Evolutionary conservation across 2,888 invertebrate species (phyloP).

Genomic region (Mythimna pallens): DNA sequence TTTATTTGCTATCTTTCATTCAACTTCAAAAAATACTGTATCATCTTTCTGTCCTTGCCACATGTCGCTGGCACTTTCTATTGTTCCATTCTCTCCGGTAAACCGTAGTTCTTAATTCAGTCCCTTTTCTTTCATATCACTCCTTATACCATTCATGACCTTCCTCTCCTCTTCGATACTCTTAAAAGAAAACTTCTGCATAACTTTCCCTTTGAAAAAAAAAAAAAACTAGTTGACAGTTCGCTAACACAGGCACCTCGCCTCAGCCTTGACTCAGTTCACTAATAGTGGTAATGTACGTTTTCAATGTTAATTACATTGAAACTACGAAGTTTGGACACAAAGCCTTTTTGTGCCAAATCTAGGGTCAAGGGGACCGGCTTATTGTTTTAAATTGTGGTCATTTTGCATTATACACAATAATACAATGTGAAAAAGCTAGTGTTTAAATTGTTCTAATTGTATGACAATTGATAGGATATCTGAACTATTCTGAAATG

Average conservation of each 20-base stretch:
- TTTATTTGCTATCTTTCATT: neutral
- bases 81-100: neutral
- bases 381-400: constrained; percentile 65
- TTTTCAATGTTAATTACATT: constrained; percentile 77
- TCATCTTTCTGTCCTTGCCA: neutral
- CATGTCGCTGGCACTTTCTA: neutral
- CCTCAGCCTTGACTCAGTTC: constrained; percentile 73
- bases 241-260: constrained; percentile 48
- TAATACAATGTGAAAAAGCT: constrained; percentile 47
- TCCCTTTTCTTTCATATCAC: neutral
- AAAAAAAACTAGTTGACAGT: neutral
- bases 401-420: constrained; percentile 42
- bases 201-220: neutral
- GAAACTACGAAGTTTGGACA: constrained; percentile 70
- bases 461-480: constrained; percentile 15
- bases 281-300: constrained; percentile 61
- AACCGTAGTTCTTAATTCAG: neutral
- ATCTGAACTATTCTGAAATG: neutral
- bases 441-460: constrained; percentile 22
- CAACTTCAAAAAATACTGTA: neutral
- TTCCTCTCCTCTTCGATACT: too few relatives aligned
- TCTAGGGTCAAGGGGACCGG: constrained; percentile 70
- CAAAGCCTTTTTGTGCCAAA: constrained; percentile 70
- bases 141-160: neutral
- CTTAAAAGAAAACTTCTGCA: neutral